Conservation (phyloP, 1,140 invertebrate genomes). For the Yoshiicerus persimilis region DNA sequence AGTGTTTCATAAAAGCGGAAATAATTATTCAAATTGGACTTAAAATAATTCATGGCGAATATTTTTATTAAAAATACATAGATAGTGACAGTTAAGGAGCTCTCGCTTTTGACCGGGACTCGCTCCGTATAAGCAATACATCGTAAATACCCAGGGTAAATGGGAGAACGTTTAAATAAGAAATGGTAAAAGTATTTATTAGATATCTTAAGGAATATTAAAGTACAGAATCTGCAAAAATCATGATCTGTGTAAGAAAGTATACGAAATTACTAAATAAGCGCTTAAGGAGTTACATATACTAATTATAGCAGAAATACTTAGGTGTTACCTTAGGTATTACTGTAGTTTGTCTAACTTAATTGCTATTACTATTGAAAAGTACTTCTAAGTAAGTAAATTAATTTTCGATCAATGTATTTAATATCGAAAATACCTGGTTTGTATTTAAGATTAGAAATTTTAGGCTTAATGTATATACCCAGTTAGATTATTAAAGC, state of each 20-base stretch:
- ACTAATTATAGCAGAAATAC: neutral
- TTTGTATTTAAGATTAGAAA: no score
- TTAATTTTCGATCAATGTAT: no score
- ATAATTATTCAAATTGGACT: no score
- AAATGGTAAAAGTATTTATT: no score
- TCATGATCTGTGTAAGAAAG: neutral
- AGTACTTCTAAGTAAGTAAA: no score
- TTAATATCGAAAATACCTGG: no score
- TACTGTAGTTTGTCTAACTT: neutral
- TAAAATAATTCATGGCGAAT: no score
- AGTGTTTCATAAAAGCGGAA: no score
- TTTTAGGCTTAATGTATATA: no score
- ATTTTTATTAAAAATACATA: neutral
- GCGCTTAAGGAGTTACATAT: neutral
- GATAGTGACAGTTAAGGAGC: neutral
- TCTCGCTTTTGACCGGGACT: neutral
- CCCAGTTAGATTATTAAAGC: no score
- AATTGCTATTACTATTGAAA: neutral
- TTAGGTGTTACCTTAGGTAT: neutral
- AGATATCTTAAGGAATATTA: no score
- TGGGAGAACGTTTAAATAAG: neutral
- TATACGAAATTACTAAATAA: constrained; percentile 1
- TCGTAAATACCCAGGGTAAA: neutral
- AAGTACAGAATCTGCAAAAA: neutral
- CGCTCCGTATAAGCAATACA: neutral